A percentile compares a stretch with the other conserved stretches of the same genome.
These are phyloP conservation scores for Daphoenositta chrysoptera DNA, from an alignment of 2,113 vertebrate genomes.

Conservation along the genomic window DNA sequence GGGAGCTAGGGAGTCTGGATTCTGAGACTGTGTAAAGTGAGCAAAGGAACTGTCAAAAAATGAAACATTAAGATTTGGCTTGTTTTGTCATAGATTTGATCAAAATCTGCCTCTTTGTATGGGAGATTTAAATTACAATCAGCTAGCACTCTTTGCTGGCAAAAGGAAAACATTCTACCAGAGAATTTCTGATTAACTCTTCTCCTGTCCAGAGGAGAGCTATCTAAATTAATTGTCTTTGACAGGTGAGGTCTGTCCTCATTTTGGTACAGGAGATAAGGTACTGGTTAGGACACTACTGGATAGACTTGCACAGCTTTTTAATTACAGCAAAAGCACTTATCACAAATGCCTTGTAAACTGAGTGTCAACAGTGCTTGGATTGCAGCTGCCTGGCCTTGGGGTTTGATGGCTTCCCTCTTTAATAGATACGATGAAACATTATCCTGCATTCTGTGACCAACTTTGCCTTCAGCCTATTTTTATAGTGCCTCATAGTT, in stretches of 20 bases:
- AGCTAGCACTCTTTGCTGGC: not conserved
- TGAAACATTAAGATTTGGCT: not conserved
- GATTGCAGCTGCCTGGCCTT: not conserved
- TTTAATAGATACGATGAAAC: not conserved
- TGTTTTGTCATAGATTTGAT: not conserved
- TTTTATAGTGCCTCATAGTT: not conserved
- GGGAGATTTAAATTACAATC: not conserved
- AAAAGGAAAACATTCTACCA: not conserved
- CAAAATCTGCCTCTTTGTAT: not conserved
- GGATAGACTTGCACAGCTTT: constrained; percentile 9
- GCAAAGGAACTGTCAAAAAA: not conserved
- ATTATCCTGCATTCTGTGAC: not conserved
- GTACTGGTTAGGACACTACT: not conserved
- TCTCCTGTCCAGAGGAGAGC: constrained; percentile 3
- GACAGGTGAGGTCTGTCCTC: constrained; percentile 40
- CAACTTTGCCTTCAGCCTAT: not conserved
- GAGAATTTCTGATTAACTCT: constrained; percentile 28
- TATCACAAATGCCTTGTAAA: constrained; percentile 20
- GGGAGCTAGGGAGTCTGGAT: not conserved
- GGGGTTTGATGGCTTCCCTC: not conserved
- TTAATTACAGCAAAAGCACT: constrained; percentile 40
- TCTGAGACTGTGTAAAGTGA: not conserved
- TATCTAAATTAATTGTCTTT: constrained; percentile 39
- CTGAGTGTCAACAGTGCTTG: not conserved
- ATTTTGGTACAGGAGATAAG: constrained; percentile 37